Percentiles rank a stretch among this genome's conserved stretches.
Evolutionary conservation across 2,888 invertebrate species (phyloP).

Genomic region (Spisula solida): DNA sequence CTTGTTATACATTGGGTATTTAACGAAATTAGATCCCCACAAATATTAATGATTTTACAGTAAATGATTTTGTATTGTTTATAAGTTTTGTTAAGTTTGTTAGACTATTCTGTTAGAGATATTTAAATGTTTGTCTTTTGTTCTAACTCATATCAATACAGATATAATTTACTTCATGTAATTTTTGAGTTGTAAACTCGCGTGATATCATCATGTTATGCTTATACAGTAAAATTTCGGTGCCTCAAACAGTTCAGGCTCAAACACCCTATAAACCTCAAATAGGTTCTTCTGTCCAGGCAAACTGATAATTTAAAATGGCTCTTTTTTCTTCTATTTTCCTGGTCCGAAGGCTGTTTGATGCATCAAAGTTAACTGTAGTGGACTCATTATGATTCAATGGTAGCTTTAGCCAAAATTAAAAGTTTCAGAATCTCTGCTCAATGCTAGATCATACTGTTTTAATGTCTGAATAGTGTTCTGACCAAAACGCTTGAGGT

Average conservation of each 20-base stretch:
- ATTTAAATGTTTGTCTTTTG: background rate
- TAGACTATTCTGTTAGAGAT: background rate
- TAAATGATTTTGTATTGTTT: too few species aligned
- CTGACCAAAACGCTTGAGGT: background rate
- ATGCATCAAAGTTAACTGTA: background rate
- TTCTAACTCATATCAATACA: background rate
- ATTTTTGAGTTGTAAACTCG: background rate
- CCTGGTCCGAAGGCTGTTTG: too few species aligned
- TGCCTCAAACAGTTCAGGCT: too few species aligned
- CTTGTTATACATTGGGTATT: too few species aligned
- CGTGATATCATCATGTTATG: background rate
- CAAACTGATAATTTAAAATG: too few species aligned
- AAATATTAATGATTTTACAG: too few species aligned
- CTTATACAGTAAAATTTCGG: too few species aligned
- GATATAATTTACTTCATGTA: background rate
- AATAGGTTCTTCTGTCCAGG: too few species aligned
- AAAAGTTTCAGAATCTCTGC: background rate
- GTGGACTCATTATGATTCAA: background rate
- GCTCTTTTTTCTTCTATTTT: too few species aligned
- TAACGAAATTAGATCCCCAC: too few species aligned
- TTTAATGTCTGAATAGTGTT: background rate
- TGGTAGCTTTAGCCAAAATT: background rate
- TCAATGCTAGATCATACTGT: background rate
- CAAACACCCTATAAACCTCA: too few species aligned
- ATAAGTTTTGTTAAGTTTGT: constrained; percentile 11